phyloP scores from a whole-genome alignment of 2,888 invertebrate species.

The Habroteleia sp. region DNA sequence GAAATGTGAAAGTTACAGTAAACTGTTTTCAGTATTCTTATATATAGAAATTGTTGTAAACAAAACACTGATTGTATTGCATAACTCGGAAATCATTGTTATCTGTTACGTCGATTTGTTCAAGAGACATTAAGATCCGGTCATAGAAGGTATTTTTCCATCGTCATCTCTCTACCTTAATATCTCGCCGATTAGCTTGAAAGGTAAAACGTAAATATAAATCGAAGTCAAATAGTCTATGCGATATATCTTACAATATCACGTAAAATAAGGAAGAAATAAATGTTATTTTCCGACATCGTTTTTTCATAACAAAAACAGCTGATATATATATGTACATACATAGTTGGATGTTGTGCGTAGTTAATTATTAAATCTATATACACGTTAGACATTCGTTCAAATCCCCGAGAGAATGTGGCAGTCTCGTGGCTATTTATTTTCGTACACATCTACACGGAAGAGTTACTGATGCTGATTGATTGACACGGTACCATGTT shows the following conservation, averaged over 20 bases:
- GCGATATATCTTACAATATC: conserved; percentile 16
- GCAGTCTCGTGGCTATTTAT: conserved; percentile 31
- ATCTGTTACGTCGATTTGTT: conserved; percentile 2
- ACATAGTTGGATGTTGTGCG: conserved; percentile 3
- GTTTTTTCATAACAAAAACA: conserved; percentile 36
- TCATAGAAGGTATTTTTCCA: conserved; percentile 9
- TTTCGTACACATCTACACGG: conserved; percentile 40
- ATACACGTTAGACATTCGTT: conserved; percentile 14
- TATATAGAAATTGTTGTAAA: conserved; percentile 51
- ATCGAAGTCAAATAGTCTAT: conserved; percentile 19
- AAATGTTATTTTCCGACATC: conserved; percentile 52
- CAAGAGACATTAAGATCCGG: neutral
- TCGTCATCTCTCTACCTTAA: neutral
- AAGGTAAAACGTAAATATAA: neutral
- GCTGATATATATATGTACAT: conserved; percentile 25
- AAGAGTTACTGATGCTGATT: conserved; percentile 8
- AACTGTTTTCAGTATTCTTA: conserved; percentile 22
- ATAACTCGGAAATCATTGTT: conserved; percentile 10
- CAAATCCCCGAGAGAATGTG: conserved; percentile 4
- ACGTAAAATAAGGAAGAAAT: conserved; percentile 17
- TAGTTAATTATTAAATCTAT: conserved; percentile 24
- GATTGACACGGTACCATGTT: conserved; percentile 48
- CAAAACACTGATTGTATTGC: conserved; percentile 22
- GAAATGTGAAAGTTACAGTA: conserved; percentile 4
- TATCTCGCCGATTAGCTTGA: neutral